A percentile compares a stretch with the other conserved stretches of the same genome.
phyloP scores from a whole-genome alignment of 2,888 invertebrate species.

The Dimorphilus gyrociliatus region DNA sequence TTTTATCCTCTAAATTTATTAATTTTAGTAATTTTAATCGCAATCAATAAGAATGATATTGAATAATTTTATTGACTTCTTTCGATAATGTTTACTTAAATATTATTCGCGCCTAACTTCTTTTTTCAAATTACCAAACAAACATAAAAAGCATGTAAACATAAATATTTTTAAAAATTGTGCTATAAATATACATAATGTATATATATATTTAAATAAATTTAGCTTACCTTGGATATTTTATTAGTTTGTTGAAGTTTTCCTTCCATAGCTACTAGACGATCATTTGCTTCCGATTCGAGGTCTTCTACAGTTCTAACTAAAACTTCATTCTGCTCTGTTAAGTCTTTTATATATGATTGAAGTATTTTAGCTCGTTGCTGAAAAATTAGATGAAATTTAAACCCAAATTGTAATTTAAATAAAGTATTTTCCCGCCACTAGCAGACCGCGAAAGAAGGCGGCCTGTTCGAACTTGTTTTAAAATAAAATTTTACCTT shows the following conservation, averaged over 20 bases:
- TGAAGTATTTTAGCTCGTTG: constrained; percentile 26
- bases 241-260: constrained; percentile 23
- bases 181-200: no score
- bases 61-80: no score
- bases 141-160: no score
- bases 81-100: no score
- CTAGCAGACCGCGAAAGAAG: no score
- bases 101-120: no score
- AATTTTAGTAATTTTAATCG: no score
- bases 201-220: neutral
- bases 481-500: constrained; percentile 15
- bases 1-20: no score
- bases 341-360: constrained; percentile 33
- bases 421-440: neutral
- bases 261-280: constrained; percentile 23
- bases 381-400: constrained; percentile 14
- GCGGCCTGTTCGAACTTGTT: constrained; percentile 1
- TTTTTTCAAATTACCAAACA: no score
- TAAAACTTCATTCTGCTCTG: constrained; percentile 34
- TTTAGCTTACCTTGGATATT: constrained; percentile 20
- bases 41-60: no score
- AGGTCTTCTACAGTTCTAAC: constrained; percentile 35
- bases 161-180: no score
- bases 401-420: constrained; percentile 1
- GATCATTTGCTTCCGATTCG: constrained; percentile 30